Evolutionary conservation across 1,140 invertebrate genomes (phyloP), one percentile per base, ranked within the genome.

Genomic region (Ganaspis sp.): DNA sequence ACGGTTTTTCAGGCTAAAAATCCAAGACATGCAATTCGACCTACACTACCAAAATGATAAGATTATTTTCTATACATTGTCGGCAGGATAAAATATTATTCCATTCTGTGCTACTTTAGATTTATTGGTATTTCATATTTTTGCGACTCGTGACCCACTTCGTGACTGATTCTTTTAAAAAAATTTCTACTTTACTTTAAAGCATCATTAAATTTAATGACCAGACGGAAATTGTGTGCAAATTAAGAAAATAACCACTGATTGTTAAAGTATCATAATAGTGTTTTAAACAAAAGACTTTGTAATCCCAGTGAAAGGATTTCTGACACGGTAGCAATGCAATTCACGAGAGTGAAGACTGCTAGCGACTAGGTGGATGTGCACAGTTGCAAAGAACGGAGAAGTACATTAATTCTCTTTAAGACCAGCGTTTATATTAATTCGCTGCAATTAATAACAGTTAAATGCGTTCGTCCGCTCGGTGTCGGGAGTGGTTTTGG

Each of bases 381-480:
- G 23, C 58, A 15, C 26, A 12, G 23, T 64, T 64, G 26, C 58
- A 29, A 64, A 34, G 26, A 26, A 64, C 26, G 23, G 58, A 4
- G 58, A n/a, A 26, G 58, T 64, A 64, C 58, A 64, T 64, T 64
- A 64, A 64, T 64, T 64, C 58, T 64, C 58, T 29, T 34, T 64
- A 64, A 64, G 58, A 26, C 21, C 58, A 64, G 58, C 58, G 58
- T 64, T 64, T 64, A 64, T 64, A 64, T 64, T 64, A 64, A 64
- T 64, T 29, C 58, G 58, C 5, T 29, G 58, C 26, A 26, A 64
- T 64, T 64, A 64, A 64, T 64, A 64, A 64, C 58, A 21, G 58
- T 26, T 64, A 64, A 64, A 64, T 64, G 26, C 58, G 23, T 64
- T 64, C 58, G 12, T 64, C 58, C 58, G 23, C 23, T 64, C 11